A percentile compares a stretch with the other conserved stretches of the same genome.
Conservation (phyloP, 2,113 vertebrate genomes). For the Tachycineta bicolor region DNA sequence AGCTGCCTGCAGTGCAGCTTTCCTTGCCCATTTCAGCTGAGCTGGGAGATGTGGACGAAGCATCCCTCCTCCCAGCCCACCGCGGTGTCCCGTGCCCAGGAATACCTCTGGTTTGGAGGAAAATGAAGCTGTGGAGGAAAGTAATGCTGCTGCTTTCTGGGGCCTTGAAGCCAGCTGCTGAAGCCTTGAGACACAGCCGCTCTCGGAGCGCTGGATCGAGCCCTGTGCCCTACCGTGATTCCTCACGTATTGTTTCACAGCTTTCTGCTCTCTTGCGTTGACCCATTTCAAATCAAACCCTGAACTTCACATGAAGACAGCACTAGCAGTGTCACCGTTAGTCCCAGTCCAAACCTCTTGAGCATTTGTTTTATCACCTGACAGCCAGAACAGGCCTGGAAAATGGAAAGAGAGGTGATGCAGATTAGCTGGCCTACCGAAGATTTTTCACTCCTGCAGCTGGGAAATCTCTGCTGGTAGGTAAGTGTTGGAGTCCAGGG, state of each 20-base stretch:
- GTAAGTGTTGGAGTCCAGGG: too few relatives aligned
- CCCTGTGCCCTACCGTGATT: not conserved
- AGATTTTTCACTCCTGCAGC: not conserved
- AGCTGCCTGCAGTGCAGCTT: not conserved
- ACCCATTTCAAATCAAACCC: not conserved
- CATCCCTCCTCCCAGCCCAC: not conserved
- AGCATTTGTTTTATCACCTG: constrained; percentile 11
- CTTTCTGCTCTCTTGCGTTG: not conserved
- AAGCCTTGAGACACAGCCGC: not conserved
- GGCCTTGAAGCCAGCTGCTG: not conserved
- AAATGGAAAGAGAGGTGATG: constrained; percentile 14
- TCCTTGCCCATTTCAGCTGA: not conserved
- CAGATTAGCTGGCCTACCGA: constrained; percentile 33
- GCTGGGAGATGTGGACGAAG: not conserved
- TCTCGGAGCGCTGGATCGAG: not conserved
- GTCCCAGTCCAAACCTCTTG: not conserved
- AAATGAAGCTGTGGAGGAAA: not conserved
- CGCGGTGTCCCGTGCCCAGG: not conserved
- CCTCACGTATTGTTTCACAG: not conserved
- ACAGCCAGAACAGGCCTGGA: not conserved
- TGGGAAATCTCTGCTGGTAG: not conserved
- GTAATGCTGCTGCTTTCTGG: not conserved
- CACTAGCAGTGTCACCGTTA: not conserved
- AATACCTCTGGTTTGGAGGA: not conserved
- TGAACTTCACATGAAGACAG: not conserved